These are phyloP conservation scores for Metallyticus violacea DNA, from an alignment of 2,888 invertebrate species.

Conservation along the genomic window DNA sequence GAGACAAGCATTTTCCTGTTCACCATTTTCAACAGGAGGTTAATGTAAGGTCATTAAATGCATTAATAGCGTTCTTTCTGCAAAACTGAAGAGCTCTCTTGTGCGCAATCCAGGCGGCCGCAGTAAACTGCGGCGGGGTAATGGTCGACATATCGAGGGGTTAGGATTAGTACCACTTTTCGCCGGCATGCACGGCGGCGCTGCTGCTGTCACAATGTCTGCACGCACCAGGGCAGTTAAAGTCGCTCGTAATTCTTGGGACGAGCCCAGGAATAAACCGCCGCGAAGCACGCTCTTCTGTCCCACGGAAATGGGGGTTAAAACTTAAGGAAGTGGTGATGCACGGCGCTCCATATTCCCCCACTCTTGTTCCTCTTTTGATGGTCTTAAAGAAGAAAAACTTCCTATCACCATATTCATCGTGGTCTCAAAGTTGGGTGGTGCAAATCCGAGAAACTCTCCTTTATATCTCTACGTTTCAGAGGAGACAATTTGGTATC, in stretches of 20 bases:
- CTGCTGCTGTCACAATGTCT: neutral
- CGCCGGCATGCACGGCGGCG: neutral
- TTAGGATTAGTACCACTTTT: conserved; percentile 2
- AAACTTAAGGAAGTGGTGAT: conserved; percentile 7
- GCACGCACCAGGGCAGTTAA: conserved; percentile 3
- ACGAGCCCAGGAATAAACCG: conserved; percentile 5
- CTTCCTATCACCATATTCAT: neutral
- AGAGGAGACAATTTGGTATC: no score
- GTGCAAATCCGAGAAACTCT: neutral
- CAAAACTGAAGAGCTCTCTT: neutral
- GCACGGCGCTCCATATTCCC: neutral
- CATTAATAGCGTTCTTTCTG: neutral
- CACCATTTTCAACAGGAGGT: neutral
- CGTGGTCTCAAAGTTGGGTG: neutral
- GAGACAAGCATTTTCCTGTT: neutral
- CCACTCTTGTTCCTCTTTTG: neutral
- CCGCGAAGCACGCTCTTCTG: neutral
- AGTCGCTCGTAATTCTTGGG: conserved; percentile 11
- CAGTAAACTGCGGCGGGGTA: neutral
- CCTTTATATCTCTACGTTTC: no score
- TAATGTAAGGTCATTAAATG: neutral
- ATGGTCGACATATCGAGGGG: neutral
- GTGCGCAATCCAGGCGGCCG: neutral
- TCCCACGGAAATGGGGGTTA: conserved; percentile 9
- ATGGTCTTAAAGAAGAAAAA: neutral